Conservation (phyloP, 1,140 invertebrate genomes). For the Formica exsecta region DNA sequence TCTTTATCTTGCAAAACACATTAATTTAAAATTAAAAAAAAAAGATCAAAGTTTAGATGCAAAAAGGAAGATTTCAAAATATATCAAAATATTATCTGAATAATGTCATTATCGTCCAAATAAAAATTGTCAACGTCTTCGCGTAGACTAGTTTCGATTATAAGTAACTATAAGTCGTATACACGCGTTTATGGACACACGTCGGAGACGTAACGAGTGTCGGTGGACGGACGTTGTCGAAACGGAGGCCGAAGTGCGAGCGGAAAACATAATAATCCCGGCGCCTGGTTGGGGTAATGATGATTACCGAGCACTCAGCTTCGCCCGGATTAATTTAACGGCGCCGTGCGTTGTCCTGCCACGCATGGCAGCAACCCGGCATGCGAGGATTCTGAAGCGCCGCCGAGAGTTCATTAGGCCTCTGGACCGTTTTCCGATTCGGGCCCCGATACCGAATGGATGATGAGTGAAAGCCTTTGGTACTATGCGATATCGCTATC, state of each 20-base stretch:
- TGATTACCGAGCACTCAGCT: constrained; percentile 77
- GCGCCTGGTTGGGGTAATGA: constrained; percentile 69
- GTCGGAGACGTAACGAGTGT: constrained; percentile 17
- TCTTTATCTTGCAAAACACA: not conserved
- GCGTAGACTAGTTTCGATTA: not conserved
- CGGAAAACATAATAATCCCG: constrained; percentile 76
- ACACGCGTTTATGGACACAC: constrained; percentile 3
- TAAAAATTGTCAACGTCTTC: not conserved
- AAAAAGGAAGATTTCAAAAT: not conserved
- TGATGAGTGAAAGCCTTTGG: constrained; percentile 23
- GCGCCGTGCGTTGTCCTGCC: constrained; percentile 40
- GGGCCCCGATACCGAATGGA: constrained; percentile 17
- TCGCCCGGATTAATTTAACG: constrained; percentile 76
- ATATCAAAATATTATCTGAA: not conserved
- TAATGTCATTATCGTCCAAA: not conserved
- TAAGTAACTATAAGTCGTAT: not conserved
- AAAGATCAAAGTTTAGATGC: too few species aligned
- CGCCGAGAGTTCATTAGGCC: constrained; percentile 58
- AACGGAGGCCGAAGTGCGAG: constrained; percentile 50
- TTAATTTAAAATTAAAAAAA: not conserved
- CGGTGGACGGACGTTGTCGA: constrained; percentile 25
- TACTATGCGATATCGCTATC: not conserved
- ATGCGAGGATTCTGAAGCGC: constrained; percentile 58
- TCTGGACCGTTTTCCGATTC: constrained; percentile 65
- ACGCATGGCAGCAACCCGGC: constrained; percentile 12